These are phyloP conservation scores for Orientallactaga bullata DNA, from an alignment of 2,113 vertebrate species.

Conservation along the genomic window DNA sequence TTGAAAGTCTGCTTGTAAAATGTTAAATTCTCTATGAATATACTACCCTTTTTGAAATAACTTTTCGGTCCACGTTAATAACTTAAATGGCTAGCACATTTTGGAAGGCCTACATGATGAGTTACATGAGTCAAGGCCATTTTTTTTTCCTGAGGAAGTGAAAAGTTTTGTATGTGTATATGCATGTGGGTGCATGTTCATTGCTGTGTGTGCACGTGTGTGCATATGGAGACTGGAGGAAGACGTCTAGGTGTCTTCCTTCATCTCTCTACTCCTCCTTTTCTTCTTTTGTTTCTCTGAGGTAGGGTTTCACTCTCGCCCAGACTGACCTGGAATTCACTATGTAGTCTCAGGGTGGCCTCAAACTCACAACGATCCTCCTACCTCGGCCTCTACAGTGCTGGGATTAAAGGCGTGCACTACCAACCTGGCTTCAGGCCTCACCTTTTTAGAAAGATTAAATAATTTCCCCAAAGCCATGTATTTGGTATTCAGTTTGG, in stretches of 20 bases:
- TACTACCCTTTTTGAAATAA: neutral
- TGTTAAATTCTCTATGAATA: neutral
- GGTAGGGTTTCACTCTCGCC: too few species aligned
- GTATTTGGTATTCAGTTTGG: too few species aligned
- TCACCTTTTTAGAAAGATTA: too few species aligned
- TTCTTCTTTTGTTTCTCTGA: too few species aligned
- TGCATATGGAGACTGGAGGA: neutral
- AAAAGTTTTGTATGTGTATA: neutral
- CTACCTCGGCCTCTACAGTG: too few species aligned
- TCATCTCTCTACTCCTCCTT: too few species aligned
- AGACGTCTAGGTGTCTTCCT: too few species aligned
- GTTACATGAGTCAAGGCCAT: neutral
- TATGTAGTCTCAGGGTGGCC: too few species aligned
- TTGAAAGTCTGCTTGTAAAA: neutral
- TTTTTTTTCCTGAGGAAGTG: constrained; percentile 29
- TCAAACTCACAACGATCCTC: too few species aligned
- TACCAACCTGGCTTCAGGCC: neutral
- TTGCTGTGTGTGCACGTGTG: neutral
- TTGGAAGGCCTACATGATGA: neutral
- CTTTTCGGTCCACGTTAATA: neutral
- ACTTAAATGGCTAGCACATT: neutral
- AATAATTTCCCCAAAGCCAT: too few species aligned
- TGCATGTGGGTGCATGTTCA: neutral
- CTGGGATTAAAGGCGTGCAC: too few species aligned
- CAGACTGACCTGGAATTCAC: too few species aligned